A percentile compares a stretch with the other conserved stretches of the same genome.
phyloP scores from a whole-genome alignment of 2,113 vertebrate species.

The Morone chrysops region DNA sequence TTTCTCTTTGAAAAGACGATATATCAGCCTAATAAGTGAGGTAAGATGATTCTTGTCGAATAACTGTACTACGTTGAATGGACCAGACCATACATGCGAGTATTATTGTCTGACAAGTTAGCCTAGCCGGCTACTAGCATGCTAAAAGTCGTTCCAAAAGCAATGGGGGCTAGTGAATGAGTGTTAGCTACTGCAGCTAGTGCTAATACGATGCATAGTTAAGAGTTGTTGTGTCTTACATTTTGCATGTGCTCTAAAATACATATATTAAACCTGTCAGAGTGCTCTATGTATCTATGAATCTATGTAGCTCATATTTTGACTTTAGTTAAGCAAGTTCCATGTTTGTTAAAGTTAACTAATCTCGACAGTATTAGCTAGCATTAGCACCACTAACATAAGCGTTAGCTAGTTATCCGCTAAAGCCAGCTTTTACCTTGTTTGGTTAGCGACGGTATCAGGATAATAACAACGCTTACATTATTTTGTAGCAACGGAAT shows the following conservation, averaged over 20 bases:
- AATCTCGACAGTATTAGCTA: background rate
- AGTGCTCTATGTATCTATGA: no score
- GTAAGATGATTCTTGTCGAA: conserved; percentile 48
- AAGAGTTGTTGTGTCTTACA: background rate
- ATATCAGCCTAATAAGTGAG: conserved; percentile 34
- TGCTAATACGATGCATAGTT: background rate
- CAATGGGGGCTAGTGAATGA: background rate
- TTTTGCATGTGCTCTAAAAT: background rate
- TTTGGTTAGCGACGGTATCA: background rate
- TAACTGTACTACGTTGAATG: background rate
- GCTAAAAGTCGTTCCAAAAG: conserved; percentile 32
- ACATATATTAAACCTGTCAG: background rate
- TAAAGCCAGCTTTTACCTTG: background rate
- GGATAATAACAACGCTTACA: background rate
- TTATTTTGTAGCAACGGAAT: background rate
- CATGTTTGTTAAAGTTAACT: background rate
- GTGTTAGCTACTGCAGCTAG: conserved; percentile 3
- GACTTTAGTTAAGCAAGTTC: fast-evolving
- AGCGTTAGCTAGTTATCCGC: background rate
- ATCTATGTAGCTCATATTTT: background rate
- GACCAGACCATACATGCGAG: background rate
- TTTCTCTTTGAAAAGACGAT: background rate
- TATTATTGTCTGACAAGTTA: conserved; percentile 23
- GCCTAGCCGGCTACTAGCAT: conserved; percentile 46
- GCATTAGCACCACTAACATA: background rate